Percentiles rank a stretch among this genome's conserved stretches.
Conservation (phyloP, 2,113 vertebrate genomes). For the Tachysurus vachellii region DNA sequence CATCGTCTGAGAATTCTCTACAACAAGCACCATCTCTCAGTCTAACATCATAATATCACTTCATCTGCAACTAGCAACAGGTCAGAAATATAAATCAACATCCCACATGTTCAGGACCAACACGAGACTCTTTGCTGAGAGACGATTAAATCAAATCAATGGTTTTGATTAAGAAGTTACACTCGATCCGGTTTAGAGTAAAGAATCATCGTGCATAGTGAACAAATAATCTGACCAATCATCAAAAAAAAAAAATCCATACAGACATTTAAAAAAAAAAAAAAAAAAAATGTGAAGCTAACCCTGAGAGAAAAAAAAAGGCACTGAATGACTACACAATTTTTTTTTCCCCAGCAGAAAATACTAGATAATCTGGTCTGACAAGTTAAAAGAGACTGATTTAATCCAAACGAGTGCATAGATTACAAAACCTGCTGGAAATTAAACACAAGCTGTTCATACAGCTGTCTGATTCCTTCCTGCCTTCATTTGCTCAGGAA, state of each 20-base stretch:
- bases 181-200: not conserved
- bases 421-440: conserved; percentile 8
- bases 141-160: not conserved
- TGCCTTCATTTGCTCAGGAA: not conserved
- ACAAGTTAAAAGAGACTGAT: conserved; percentile 22
- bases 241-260: not conserved
- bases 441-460: not conserved
- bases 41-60: not conserved
- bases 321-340: not conserved
- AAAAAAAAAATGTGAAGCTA: conserved; percentile 14
- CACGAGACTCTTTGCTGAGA: not conserved
- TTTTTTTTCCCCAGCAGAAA: not conserved
- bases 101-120: conserved; percentile 20
- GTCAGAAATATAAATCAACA: not conserved
- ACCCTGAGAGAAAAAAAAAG: conserved; percentile 48
- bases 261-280: not conserved
- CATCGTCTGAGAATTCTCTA: not conserved
- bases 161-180: not conserved
- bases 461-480: not conserved
- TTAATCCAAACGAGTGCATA: conserved; percentile 27
- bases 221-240: not conserved
- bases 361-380: conserved; percentile 18
- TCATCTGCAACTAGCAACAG: too few relatives aligned
- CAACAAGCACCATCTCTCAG: not conserved
- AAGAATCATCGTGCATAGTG: not conserved